Evolutionary conservation across 2,797 vertebrate genomes (phyloP).

Genomic region (Trematomus bernacchii): DNA sequence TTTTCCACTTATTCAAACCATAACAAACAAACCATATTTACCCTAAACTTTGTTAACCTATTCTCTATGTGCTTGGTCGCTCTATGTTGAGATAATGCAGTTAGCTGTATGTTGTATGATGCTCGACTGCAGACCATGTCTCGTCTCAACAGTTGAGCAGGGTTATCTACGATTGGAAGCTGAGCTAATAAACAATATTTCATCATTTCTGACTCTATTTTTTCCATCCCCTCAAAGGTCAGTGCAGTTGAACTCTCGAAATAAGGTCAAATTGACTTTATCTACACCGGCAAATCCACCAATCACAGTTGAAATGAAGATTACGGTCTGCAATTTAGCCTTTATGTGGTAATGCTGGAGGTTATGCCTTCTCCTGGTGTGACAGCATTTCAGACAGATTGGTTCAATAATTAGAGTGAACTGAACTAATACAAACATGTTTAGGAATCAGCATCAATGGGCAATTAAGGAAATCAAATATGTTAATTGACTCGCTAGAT

Average conservation of each 20-base stretch:
- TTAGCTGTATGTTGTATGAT: background rate
- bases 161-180: background rate
- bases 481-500: conserved; percentile 16
- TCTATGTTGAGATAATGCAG: background rate
- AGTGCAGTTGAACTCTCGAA: background rate
- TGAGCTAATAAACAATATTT: background rate
- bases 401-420: background rate
- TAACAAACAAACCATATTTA: background rate
- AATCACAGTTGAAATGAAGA: background rate
- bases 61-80: background rate
- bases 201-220: background rate
- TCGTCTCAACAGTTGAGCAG: background rate
- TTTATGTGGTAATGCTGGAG: background rate
- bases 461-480: background rate
- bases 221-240: conserved; percentile 15
- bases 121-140: background rate
- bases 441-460: background rate
- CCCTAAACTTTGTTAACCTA: background rate
- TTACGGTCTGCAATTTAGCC: background rate
- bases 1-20: background rate
- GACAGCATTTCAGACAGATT: background rate
- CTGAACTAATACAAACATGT: background rate
- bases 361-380: background rate
- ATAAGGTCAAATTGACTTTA: background rate
- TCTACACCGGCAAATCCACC: background rate